Evolutionary conservation across 1,140 invertebrate genomes (phyloP), one percentile per base, ranked within the genome.

Genomic region (Chelonus insularis): DNA sequence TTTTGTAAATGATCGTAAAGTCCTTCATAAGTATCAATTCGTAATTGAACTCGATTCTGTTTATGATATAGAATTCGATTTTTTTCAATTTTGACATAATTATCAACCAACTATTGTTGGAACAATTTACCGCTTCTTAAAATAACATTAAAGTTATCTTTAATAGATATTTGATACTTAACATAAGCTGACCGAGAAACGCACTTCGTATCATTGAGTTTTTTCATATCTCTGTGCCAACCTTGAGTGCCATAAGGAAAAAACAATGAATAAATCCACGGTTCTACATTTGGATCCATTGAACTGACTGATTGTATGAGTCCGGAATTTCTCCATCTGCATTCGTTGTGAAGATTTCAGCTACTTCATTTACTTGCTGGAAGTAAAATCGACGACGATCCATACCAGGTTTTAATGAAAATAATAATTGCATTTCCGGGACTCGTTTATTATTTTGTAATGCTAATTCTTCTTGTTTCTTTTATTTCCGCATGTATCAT

Each of bases 71-170:
- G 2, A 34, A 55, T 55, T 8, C 55, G 12, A 57, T 57, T 36
- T 32, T 57, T 57, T 25, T 57, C 55, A n/a, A 57, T 32, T 57
- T 57, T 43, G 14, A 57, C 55, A n/a, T 57, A 57, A 23, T 43
- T 57, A 43, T 57, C 55, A 7, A 43, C 36, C 7, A 43, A 34
- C 55, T 36, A 57, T 23, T 57, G 55, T 43, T 57, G 55, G 11
- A 57, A 57, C n/a, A 34, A 29, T 9, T 20, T 16, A 3, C 21
- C 14, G 20, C 39, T 20, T 8, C 7, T 16, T 11, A 57, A 20
- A 45, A 57, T 43, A 5, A 12, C 18, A 45, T 57, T 43, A 21
- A 32, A 32, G 7, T 29, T 20, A 14, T 57, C 18, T 7, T 37
- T 36, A 12, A 57, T 43, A 45, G 55, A 36, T 37, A 57, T 57